Base-by-base conservation (phyloP, 2,888 invertebrate species). In the Acrobeloides nanus region DNA sequence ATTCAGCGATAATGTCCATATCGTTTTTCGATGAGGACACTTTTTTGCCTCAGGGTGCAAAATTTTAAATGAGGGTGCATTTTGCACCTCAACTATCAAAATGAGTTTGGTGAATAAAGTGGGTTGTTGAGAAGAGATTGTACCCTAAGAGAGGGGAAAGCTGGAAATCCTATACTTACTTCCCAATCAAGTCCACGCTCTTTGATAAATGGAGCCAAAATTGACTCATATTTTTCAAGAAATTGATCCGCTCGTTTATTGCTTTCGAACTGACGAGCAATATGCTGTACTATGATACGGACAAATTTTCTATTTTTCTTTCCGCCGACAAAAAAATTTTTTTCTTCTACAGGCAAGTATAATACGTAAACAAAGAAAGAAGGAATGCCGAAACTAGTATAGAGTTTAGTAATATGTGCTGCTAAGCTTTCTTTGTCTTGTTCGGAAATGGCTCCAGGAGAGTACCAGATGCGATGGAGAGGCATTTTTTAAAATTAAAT, bases 141-240 rank as follows among this genome's bases (percentile, higher is more conserved):
- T n/a, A n/a, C n/a, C n/a, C n/a, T n/a, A n/a, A n/a, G n/a, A n/a
- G n/a, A n/a, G n/a, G n/a, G n/a, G n/a, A n/a, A n/a, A n/a, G n/a
- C n/a, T n/a, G n/a, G n/a, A n/a, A n/a, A n/a, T n/a, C n/a, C n/a
- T n/a, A n/a, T n/a, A n/a, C n/a, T n/a, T 51, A 50, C 51, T 53
- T 50, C 51, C 53, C 54, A 50, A 18, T 50, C 55, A 20, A 45
- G 26, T n/a, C 51, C 51, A n/a, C 18, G 8, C n/a, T 48, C 54
- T 32, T 50, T 50, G 34, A 50, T 50, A 25, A 54, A 50, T 20
- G 51, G 50, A 8, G 51, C 51, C 26, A 50, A 17, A 5, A n/a
- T 37, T 8, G 10, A 15, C 17, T 50, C 51, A 21, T 50, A 50
- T n/a, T 8, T 6, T 4, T 48, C 10, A 7, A 50, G 5, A 37